A percentile compares a stretch with the other conserved stretches of the same genome.
Conservation (phyloP, 2,797 vertebrate species). For the Danio aesculapii region DNA sequence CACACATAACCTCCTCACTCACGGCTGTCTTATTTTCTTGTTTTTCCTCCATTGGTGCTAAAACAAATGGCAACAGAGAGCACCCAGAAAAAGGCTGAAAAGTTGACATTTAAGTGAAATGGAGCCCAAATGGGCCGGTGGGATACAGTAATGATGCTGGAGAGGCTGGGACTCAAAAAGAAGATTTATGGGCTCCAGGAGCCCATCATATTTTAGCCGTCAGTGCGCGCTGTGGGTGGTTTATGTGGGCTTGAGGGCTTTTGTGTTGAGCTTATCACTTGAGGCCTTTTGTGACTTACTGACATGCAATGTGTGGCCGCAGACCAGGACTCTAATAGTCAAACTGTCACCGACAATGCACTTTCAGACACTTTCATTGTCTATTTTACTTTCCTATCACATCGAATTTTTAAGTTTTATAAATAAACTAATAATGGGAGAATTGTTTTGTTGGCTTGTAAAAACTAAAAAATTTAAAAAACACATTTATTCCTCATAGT, state of each 20-base stretch:
- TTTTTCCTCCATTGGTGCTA: conserved; percentile 69
- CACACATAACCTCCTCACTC: conserved; percentile 70
- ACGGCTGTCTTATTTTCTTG: conserved; percentile 75
- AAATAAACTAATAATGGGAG: conserved; percentile 1
- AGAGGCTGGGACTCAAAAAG: conserved; percentile 74
- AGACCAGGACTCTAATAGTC: conserved; percentile 60
- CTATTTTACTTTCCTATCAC: conserved; percentile 3
- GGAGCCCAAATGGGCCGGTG: conserved; percentile 80
- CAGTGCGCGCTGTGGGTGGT: conserved; percentile 79
- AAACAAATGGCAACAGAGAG: conserved; percentile 80
- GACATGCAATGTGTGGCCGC: conserved; percentile 67
- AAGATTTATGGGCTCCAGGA: conserved; percentile 83
- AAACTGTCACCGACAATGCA: conserved; percentile 34
- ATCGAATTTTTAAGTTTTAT: conserved; percentile 6
- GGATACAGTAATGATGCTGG: conserved; percentile 80
- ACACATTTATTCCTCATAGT: neutral
- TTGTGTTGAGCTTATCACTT: conserved; percentile 77
- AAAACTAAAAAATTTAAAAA: neutral
- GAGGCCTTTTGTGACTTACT: conserved; percentile 73
- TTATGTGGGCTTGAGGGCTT: conserved; percentile 82
- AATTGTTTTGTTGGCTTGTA: neutral
- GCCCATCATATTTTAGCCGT: conserved; percentile 82
- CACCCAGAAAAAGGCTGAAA: conserved; percentile 69
- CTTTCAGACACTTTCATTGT: conserved; percentile 37
- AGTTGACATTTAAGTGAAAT: conserved; percentile 86